Base-by-base conservation (phyloP, 2,888 invertebrate species). In the Rhaphigaster nebulosa region DNA sequence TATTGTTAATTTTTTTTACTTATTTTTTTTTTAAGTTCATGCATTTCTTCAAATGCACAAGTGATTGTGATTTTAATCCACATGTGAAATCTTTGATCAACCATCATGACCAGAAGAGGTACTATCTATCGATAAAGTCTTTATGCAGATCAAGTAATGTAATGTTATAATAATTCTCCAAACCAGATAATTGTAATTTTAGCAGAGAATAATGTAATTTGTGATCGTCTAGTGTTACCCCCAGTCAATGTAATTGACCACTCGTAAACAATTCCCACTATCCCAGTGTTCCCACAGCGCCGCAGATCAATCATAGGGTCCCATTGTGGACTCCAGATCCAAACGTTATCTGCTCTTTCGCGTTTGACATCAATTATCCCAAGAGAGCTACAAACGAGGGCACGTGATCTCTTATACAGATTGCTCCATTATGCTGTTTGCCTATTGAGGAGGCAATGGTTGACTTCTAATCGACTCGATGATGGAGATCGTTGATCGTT, bases 351-450 rank as follows among this genome's bases (percentile, higher is more conserved):
- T 38, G 70, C 70, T 41, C 45, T 15, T 41, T 84, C 84, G 26
- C 26, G n/a, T 45, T n/a, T 23, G 84, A 41, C 84, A 45, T 50
- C 45, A 84, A 84, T 84, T 84, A 84, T 45, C n/a, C 41, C 13
- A n/a, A 50, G 45, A 84, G 84, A 45, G n/a, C 45, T 26, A 50
- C 45, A 84, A 84, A 84, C n/a, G 45, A 84, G 45, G 45, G 84
- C 84, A 84, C 84, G 84, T 84, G 84, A 41, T 45, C 84, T 45
- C 84, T 84, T 84, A 20, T n/a, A 50, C 13, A 45, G 84, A 84
- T 84, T 84, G 84, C 45, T 84, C 84, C 84, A 45, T 50, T 50
- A 50, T 84, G 84, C 45, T 84, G 84, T 84, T 84, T 84, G 84
- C 23, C 41, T 13, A n/a, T 84, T 45, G 45, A 41, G 41, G 84